phyloP scores from a whole-genome alignment of 2,113 vertebrate species.

The Pelusios castaneus region DNA sequence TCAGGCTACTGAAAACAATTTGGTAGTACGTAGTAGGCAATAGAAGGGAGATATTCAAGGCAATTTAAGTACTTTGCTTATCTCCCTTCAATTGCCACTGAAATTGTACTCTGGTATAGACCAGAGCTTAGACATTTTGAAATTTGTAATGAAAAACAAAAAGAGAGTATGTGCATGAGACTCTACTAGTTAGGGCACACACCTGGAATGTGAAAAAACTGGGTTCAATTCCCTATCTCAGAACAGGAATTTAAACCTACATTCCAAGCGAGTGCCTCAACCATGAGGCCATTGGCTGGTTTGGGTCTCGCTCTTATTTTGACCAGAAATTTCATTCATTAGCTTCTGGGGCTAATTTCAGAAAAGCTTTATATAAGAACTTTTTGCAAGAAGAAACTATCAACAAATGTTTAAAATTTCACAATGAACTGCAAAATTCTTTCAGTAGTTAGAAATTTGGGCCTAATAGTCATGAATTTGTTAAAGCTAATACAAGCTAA shows the following conservation, averaged over 20 bases:
- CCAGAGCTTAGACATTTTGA: neutral
- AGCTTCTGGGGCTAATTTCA: neutral
- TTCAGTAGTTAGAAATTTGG: neutral
- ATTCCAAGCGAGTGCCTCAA: neutral
- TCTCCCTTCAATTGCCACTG: too few species aligned
- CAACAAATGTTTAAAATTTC: neutral
- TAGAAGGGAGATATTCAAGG: too few species aligned
- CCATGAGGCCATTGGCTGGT: neutral
- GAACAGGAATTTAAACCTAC: neutral
- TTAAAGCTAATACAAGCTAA: neutral
- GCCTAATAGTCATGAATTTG: fast-evolving
- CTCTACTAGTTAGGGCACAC: neutral
- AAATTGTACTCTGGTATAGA: too few species aligned
- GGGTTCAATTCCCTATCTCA: neutral
- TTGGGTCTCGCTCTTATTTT: neutral
- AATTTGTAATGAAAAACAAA: neutral
- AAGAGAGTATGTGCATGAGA: neutral
- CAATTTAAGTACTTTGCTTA: too few species aligned
- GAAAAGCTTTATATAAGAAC: too few species aligned
- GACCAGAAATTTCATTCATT: neutral
- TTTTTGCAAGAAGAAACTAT: fast-evolving
- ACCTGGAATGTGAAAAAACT: neutral
- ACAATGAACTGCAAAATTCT: neutral
- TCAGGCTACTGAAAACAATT: too few species aligned
- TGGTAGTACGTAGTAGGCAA: too few species aligned